Conservation (phyloP, 2,888 invertebrate genomes). For the Ceratothoa steindachneri region DNA sequence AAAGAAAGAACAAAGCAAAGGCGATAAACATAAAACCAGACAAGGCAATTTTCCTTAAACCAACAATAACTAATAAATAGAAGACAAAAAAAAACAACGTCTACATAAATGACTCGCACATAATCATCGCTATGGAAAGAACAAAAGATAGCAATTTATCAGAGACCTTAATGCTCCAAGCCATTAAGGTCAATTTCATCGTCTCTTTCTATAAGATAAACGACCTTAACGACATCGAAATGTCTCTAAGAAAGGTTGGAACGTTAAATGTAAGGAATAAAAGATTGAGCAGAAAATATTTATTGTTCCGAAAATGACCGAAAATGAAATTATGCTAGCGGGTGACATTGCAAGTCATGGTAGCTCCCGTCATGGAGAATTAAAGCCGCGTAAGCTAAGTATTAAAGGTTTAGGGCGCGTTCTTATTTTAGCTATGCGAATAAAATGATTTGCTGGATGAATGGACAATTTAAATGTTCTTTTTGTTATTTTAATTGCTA, state of each 20-base stretch:
- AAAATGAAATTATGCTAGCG: not conserved
- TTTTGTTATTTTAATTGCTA: no score
- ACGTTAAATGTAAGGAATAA: not conserved
- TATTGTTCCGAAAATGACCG: not conserved
- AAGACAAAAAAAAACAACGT: not conserved
- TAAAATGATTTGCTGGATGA: no score
- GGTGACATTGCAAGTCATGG: not conserved
- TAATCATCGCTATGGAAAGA: not conserved
- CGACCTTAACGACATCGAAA: constrained; percentile 2
- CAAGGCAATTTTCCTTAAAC: not conserved
- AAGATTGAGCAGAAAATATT: constrained; percentile 9
- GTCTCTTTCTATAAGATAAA: constrained; percentile 12
- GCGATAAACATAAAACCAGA: not conserved
- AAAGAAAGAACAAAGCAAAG: no score
- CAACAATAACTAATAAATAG: not conserved
- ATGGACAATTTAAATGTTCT: no score
- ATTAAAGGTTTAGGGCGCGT: no score
- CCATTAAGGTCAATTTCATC: constrained; percentile 9
- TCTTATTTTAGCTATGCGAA: no score
- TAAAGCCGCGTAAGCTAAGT: no score
- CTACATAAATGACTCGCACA: not conserved
- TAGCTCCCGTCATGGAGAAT: no score
- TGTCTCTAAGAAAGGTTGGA: not conserved
- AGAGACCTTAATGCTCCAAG: not conserved
- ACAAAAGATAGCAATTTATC: not conserved